phyloP scores from a whole-genome alignment of 2,113 vertebrate species.

The Crypturellus undulatus region DNA sequence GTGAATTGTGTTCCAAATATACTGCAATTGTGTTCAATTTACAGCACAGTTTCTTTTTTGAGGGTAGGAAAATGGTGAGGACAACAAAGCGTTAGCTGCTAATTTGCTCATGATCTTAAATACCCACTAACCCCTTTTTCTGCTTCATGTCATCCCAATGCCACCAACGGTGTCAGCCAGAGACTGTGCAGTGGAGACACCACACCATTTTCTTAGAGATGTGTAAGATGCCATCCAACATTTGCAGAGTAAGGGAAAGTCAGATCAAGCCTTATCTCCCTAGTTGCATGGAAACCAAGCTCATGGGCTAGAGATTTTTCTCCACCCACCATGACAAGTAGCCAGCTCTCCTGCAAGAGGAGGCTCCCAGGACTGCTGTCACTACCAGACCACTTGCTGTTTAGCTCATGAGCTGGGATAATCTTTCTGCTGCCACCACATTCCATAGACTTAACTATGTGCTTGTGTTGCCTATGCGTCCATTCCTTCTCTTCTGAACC shows the following conservation, averaged over 20 bases:
- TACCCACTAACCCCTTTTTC: background rate
- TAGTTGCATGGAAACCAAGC: background rate
- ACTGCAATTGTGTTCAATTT: background rate
- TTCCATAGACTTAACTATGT: background rate
- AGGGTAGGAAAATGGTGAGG: background rate
- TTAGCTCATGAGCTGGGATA: background rate
- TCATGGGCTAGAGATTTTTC: background rate
- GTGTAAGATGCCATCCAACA: background rate
- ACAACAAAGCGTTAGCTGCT: background rate
- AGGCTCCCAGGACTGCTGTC: background rate
- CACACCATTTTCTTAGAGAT: background rate
- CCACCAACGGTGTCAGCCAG: background rate
- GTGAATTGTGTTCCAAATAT: background rate
- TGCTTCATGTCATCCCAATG: background rate
- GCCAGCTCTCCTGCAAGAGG: background rate
- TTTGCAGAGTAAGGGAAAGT: background rate
- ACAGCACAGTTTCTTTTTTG: background rate
- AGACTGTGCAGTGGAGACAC: background rate
- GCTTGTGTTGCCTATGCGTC: background rate
- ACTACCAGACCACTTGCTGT: background rate
- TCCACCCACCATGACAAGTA: background rate
- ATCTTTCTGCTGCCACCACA: background rate
- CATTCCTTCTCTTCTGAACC: background rate
- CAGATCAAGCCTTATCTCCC: background rate
- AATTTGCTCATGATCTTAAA: background rate